A percentile compares a stretch with the other conserved stretches of the same genome.
Evolutionary conservation across 1,140 invertebrate genomes (phyloP).

Genomic region (Drosophila neocordata): DNA sequence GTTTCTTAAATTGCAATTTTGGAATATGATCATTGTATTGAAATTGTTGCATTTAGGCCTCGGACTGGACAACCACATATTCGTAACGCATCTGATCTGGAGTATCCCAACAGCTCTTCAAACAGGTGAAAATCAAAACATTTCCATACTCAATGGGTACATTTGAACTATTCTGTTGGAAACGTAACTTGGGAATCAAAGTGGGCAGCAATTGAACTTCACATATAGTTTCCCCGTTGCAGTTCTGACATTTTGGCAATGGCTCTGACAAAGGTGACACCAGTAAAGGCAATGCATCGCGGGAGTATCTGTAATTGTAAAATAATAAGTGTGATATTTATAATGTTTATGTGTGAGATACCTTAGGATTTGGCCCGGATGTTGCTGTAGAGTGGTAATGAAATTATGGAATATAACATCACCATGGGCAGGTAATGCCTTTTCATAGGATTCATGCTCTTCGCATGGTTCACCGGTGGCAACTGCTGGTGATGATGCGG

Average conservation of each 20-base stretch:
- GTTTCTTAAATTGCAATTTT: background rate
- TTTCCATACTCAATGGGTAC: constrained; percentile 91
- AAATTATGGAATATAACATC: constrained; percentile 93
- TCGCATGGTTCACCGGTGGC: constrained; percentile 61
- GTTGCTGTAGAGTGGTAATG: constrained; percentile 87
- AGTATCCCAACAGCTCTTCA: constrained; percentile 91
- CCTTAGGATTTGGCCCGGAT: constrained; percentile 92
- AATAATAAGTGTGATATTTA: constrained; percentile 34
- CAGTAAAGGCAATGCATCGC: constrained; percentile 87
- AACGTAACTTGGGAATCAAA: constrained; percentile 87
- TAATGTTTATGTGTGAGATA: constrained; percentile 16
- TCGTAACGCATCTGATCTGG: constrained; percentile 88
- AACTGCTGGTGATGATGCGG: constrained; percentile 22
- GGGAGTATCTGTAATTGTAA: constrained; percentile 86
- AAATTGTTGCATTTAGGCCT: constrained; percentile 75
- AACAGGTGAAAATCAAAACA: constrained; percentile 91
- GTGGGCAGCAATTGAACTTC: constrained; percentile 92
- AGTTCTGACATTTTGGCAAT: constrained; percentile 86
- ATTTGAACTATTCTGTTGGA: constrained; percentile 83
- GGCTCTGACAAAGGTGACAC: constrained; percentile 85
- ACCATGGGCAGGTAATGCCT: constrained; percentile 89
- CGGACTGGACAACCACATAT: constrained; percentile 89
- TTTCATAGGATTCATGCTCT: constrained; percentile 89
- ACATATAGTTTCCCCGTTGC: constrained; percentile 88
- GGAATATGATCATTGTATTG: background rate